Evolutionary conservation across 2,113 vertebrate species (phyloP).

Genomic region (Xiphophorus couchianus): DNA sequence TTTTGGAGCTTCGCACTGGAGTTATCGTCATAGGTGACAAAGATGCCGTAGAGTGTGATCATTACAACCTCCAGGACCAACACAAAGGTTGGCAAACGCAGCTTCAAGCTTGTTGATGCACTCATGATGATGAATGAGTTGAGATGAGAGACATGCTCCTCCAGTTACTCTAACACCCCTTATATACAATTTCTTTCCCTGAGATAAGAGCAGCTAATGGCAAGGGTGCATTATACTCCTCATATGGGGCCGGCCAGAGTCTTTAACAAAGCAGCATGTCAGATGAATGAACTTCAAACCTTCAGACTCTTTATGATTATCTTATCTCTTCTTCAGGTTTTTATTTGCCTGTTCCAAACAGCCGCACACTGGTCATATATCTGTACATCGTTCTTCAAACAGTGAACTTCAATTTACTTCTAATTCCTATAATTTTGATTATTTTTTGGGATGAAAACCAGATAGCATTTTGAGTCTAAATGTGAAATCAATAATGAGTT

Average conservation of each 20-base stretch:
- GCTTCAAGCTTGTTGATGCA: slow-evolving; percentile 41
- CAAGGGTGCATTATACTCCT: slow-evolving; percentile 15
- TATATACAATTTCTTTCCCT: slow-evolving; percentile 47
- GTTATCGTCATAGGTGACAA: slow-evolving; percentile 80
- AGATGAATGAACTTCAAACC: slow-evolving; percentile 52
- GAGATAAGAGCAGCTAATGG: slow-evolving; percentile 64
- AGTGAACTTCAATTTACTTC: too few species aligned
- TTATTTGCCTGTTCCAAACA: not conserved
- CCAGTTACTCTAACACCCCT: slow-evolving; percentile 33
- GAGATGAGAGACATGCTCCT: slow-evolving; percentile 54
- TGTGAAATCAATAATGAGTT: too few species aligned
- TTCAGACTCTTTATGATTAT: slow-evolving; percentile 6
- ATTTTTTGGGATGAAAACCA: too few species aligned
- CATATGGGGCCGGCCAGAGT: not conserved
- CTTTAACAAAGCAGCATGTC: slow-evolving; percentile 21
- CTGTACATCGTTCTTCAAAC: too few species aligned
- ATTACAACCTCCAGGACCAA: slow-evolving; percentile 74
- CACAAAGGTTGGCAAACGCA: slow-evolving; percentile 77
- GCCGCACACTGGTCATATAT: too few species aligned
- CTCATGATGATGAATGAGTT: slow-evolving; percentile 54
- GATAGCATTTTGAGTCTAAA: too few species aligned
- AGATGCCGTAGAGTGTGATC: slow-evolving; percentile 75
- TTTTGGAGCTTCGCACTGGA: slow-evolving; percentile 44
- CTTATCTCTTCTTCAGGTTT: not conserved
- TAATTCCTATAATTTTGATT: too few species aligned